phyloP scores from a whole-genome alignment of 1,140 invertebrate species.

The Hyles euphorbiae region DNA sequence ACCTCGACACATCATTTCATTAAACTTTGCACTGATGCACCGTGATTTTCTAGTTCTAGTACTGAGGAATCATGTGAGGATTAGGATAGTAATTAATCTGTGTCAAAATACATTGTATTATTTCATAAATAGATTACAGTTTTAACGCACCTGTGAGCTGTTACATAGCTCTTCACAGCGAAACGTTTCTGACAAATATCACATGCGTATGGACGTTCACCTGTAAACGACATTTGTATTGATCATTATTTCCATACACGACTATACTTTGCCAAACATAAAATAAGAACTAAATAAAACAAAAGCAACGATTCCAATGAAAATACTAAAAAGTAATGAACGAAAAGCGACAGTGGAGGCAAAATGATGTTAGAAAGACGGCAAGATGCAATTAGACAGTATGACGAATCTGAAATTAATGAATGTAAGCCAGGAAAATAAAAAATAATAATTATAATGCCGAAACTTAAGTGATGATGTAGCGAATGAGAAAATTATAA shows the following conservation, averaged over 20 bases:
- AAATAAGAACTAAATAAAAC: constrained; percentile 22
- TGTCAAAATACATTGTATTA: too few relatives aligned
- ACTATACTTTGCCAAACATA: neutral
- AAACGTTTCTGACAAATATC: constrained; percentile 86
- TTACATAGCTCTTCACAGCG: constrained; percentile 86
- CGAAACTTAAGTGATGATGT: constrained; percentile 51
- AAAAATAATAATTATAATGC: constrained; percentile 49
- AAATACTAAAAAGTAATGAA: constrained; percentile 1
- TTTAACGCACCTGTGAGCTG: constrained; percentile 77
- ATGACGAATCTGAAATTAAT: constrained; percentile 62
- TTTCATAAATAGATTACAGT: too few relatives aligned
- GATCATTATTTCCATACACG: neutral
- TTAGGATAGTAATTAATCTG: too few relatives aligned
- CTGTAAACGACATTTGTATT: constrained; percentile 28
- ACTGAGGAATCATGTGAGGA: too few relatives aligned
- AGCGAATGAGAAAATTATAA: constrained; percentile 51
- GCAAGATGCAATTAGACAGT: constrained; percentile 69
- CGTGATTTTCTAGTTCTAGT: too few relatives aligned
- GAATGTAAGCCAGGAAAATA: constrained; percentile 53
- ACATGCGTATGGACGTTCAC: constrained; percentile 83
- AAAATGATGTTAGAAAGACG: constrained; percentile 64
- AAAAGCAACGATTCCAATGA: constrained; percentile 2
- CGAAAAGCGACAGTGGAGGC: constrained; percentile 36
- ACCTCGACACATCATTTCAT: too few relatives aligned
- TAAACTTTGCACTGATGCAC: too few relatives aligned